A percentile compares a stretch with the other conserved stretches of the same genome.
These are phyloP conservation scores for Equus przewalskii DNA, from an alignment of 2,113 vertebrate genomes.

Conservation along the genomic window DNA sequence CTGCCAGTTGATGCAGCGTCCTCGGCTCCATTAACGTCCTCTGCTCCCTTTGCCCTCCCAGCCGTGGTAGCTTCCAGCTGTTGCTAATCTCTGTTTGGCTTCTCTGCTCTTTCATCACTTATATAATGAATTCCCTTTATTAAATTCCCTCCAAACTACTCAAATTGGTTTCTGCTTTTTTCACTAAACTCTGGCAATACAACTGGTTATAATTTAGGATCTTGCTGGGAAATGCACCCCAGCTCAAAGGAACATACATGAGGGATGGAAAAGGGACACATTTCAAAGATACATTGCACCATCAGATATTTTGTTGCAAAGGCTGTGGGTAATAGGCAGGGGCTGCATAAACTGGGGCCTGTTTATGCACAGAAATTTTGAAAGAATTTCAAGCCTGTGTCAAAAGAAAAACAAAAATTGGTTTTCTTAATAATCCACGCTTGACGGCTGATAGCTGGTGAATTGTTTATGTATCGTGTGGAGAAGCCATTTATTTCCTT, in stretches of 20 bases:
- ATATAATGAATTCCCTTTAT: background rate
- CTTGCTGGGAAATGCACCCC: background rate
- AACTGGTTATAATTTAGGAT: constrained; percentile 1
- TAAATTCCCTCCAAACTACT: constrained; percentile 20
- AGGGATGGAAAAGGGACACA: background rate
- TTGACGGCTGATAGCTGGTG: background rate
- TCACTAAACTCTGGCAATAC: background rate
- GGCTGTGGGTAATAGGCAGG: background rate
- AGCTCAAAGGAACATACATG: background rate
- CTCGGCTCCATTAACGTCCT: background rate
- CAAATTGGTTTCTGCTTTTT: constrained; percentile 1
- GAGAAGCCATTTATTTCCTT: constrained; percentile 1
- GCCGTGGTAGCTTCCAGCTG: background rate
- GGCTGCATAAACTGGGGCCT: background rate
- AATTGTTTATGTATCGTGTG: background rate
- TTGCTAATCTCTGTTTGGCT: background rate
- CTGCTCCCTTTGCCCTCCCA: background rate
- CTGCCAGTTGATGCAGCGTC: background rate
- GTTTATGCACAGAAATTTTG: background rate
- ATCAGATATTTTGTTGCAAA: background rate
- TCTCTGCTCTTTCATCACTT: background rate
- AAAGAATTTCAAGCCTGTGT: background rate
- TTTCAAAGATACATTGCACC: background rate
- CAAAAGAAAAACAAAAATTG: constrained; percentile 45
- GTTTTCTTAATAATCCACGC: background rate